Conservation (phyloP, 2,888 invertebrate genomes). For the Cryptus armator region DNA sequence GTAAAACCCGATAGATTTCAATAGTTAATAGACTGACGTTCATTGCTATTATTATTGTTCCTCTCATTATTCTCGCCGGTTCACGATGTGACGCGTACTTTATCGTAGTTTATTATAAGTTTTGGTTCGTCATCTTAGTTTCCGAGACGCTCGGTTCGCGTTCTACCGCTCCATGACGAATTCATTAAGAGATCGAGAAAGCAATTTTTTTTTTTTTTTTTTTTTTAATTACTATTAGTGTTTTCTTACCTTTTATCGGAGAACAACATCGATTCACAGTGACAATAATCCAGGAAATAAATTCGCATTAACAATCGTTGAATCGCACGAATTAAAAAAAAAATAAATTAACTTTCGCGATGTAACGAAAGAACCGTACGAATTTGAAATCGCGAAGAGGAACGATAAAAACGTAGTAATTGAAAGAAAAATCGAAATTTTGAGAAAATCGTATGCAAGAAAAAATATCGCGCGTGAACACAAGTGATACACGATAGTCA, state of each 20-base stretch:
- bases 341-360: background rate
- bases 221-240: background rate
- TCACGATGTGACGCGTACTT: too few species aligned
- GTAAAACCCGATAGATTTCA: too few species aligned
- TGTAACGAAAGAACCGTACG: background rate
- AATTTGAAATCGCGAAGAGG: background rate
- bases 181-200: too few species aligned
- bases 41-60: too few species aligned
- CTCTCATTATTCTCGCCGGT: too few species aligned
- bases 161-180: too few species aligned
- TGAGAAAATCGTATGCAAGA: background rate
- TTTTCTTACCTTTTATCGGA: constrained; percentile 29
- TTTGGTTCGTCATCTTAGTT: too few species aligned
- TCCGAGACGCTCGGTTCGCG: too few species aligned
- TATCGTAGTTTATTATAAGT: too few species aligned
- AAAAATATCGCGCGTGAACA: constrained; percentile 10
- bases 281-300: constrained; percentile 18
- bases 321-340: background rate
- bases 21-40: too few species aligned
- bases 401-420: background rate
- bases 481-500: constrained; percentile 37
- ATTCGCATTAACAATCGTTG: background rate
- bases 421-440: background rate
- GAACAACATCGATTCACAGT: constrained; percentile 8
- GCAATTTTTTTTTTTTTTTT: too few species aligned